Percentiles rank a stretch among this genome's conserved stretches.
phyloP scores from a whole-genome alignment of 2,888 invertebrate genomes.

The Xylota sylvarum region DNA sequence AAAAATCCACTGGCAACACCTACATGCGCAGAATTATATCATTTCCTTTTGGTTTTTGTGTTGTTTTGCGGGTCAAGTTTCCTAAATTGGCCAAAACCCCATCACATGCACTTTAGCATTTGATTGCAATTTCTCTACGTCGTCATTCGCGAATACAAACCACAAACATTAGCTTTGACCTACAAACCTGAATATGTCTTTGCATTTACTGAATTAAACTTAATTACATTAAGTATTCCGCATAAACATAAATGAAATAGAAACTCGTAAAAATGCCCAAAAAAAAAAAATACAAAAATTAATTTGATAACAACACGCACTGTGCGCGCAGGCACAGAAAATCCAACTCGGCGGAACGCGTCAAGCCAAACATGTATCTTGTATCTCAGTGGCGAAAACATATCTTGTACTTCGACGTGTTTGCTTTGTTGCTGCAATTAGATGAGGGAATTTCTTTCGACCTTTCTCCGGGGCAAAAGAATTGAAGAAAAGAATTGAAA shows the following conservation, averaged over 20 bases:
- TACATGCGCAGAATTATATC: neutral
- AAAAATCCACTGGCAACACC: slow-evolving; percentile 10
- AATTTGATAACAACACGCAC: slow-evolving; percentile 58
- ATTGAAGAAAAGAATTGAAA: too few species aligned
- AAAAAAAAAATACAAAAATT: slow-evolving; percentile 28
- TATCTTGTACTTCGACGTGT: neutral
- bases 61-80: slow-evolving; percentile 5
- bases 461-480: slow-evolving; percentile 33
- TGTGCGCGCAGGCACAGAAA: slow-evolving; percentile 8
- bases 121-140: slow-evolving; percentile 24
- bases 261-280: slow-evolving; percentile 11
- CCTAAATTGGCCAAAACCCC: slow-evolving; percentile 23
- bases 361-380: slow-evolving; percentile 2
- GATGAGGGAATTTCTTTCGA: neutral
- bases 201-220: slow-evolving; percentile 50
- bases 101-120: slow-evolving; percentile 6
- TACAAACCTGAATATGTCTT: slow-evolving; percentile 60
- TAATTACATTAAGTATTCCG: slow-evolving; percentile 58
- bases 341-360: slow-evolving; percentile 32
- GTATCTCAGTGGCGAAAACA: neutral
- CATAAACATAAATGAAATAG: slow-evolving; percentile 23
- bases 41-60: neutral
- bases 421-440: neutral
- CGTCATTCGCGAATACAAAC: slow-evolving; percentile 10
- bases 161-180: slow-evolving; percentile 57